Conservation (phyloP, 2,113 vertebrate genomes). For the Eubucco bourcierii region DNA sequence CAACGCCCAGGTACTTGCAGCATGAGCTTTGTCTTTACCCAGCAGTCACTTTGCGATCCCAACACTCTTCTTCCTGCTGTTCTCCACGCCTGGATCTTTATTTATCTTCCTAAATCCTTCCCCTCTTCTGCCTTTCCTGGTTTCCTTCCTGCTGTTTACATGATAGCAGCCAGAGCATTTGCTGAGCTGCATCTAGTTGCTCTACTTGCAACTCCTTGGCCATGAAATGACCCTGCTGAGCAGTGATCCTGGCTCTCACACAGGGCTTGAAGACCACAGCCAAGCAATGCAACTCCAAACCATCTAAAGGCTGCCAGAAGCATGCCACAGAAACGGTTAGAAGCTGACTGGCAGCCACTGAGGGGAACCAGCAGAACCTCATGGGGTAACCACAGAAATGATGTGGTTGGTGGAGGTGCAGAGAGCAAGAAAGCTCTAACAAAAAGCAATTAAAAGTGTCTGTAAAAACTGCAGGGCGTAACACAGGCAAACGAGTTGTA, state of each 20-base stretch:
- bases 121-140: background rate
- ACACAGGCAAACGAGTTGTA: background rate
- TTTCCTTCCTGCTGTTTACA: conserved; percentile 28
- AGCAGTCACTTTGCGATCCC: background rate
- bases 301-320: background rate
- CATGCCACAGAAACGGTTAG: background rate
- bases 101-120: background rate
- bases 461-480: background rate
- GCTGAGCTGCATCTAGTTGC: conserved; percentile 2
- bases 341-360: conserved; percentile 7
- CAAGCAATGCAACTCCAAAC: background rate
- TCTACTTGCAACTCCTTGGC: conserved; percentile 2
- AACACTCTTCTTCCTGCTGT: background rate
- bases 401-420: background rate
- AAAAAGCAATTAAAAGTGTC: background rate
- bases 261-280: background rate
- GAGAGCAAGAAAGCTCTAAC: background rate
- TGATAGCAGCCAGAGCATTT: conserved; percentile 46
- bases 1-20: background rate
- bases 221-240: background rate
- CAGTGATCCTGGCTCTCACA: background rate
- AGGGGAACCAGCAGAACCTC: background rate
- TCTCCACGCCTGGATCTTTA: background rate
- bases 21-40: background rate
- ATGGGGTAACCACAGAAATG: background rate